phyloP scores from a whole-genome alignment of 2,797 vertebrate genomes.

The Pangasius macronema region DNA sequence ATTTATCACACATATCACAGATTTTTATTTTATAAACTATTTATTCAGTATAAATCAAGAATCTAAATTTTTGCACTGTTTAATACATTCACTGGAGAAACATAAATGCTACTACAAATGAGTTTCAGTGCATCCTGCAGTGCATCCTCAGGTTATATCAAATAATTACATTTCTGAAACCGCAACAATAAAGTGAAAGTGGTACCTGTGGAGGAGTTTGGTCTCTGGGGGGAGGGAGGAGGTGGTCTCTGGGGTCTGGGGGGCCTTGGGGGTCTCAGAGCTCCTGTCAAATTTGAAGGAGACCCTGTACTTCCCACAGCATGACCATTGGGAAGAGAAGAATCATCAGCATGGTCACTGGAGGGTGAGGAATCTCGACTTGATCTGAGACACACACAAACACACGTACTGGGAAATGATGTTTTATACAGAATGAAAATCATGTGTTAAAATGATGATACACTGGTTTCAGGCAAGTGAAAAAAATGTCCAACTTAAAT shows the following conservation, averaged over 20 bases:
- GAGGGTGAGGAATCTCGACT: slow-evolving; percentile 82
- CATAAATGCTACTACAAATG: background rate
- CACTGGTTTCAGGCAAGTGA: background rate
- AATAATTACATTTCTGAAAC: background rate
- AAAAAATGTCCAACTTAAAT: background rate
- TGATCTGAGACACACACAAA: slow-evolving; percentile 67
- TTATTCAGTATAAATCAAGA: background rate
- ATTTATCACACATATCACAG: background rate
- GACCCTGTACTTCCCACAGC: slow-evolving; percentile 79
- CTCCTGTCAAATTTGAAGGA: slow-evolving; percentile 83
- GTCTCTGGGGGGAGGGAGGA: slow-evolving; percentile 62
- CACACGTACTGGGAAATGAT: background rate
- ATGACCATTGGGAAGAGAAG: slow-evolving; percentile 77
- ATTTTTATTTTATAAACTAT: background rate
- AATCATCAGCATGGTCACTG: slow-evolving; percentile 83
- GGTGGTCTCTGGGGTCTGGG: slow-evolving; percentile 81
- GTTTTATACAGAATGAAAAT: background rate
- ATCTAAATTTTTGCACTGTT: background rate
- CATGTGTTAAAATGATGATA: background rate
- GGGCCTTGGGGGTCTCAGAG: slow-evolving; percentile 78
- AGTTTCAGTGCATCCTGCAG: background rate
- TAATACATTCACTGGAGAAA: background rate
- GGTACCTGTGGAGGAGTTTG: slow-evolving; percentile 73
- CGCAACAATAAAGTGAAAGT: background rate
- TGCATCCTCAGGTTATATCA: background rate